Evolutionary conservation across 2,797 vertebrate genomes (phyloP), one percentile per base, ranked within the genome.

Genomic region (Threskiornis aethiopicus): DNA sequence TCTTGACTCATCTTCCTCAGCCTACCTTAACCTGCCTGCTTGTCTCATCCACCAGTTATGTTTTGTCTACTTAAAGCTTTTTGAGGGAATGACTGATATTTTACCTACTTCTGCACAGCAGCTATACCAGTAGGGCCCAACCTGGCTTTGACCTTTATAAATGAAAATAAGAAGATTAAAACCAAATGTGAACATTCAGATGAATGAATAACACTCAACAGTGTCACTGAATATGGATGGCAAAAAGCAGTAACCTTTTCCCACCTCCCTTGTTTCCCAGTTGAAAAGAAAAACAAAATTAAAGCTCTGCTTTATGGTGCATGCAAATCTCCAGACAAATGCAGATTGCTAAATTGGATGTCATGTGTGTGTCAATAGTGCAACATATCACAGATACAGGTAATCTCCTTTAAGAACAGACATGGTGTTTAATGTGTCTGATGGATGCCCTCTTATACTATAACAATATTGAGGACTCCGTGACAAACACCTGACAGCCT

Each of bases 261-360:
- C 31, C 31, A 87, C n/a, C 58, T 72, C 57, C 62, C 71, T 94
- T 95, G 33, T 90, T 80, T 94, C 52, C 24, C 61, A 64, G 20
- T 75, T 94, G 72, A 93, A 96, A 96, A 81, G 29, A 57, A 76
- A 92, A 96, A 52, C 46, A 42, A 61, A 96, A 92, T 87, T 95
- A 90, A 96, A 96, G 19, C 42, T 47, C 90, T 96, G 79, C 72
- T 97, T 97, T 96, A 93, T 91, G 90, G 66, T 84, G 78, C 78
- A 94, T 92, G 71, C 35, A 87, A 89, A 90, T 84, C 39, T 89
- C 61, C 44, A 93, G 69, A 77, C 55, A 96, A 96, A 96, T 79
- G 64, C 67, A 87, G 42, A 85, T 46, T 81, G 64, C 59, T 93
- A 87, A 89, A 44, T 10, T 81, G 55, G 51, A 22, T 95, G 80